A percentile compares a stretch with the other conserved stretches of the same genome.
phyloP scores from a whole-genome alignment of 2,888 invertebrate genomes.

The Cryptocephalus primarius region DNA sequence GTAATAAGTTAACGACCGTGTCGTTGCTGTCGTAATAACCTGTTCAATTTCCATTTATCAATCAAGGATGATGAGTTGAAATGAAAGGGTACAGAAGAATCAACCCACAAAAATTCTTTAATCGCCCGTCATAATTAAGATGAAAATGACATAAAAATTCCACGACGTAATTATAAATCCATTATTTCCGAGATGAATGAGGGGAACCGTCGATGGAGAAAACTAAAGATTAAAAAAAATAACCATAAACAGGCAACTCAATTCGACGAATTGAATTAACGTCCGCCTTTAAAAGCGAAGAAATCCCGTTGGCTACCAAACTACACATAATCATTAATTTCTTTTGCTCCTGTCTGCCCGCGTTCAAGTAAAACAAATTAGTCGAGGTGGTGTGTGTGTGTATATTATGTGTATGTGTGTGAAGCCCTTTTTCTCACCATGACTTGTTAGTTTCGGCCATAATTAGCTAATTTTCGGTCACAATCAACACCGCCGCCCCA shows the following conservation, averaged over 20 bases:
- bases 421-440: conserved; percentile 13
- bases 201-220: background rate
- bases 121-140: no score
- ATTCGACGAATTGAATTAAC: background rate
- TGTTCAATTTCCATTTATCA: no score
- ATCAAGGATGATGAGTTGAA: no score
- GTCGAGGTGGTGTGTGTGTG: conserved; percentile 13
- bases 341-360: conserved; percentile 2
- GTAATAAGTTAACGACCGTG: no score
- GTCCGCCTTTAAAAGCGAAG: background rate
- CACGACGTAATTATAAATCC: background rate
- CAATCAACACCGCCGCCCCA: conserved; percentile 12
- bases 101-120: no score
- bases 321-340: conserved; percentile 14
- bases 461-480: conserved; percentile 19
- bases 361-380: conserved; percentile 13
- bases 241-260: background rate
- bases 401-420: no score
- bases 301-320: conserved; percentile 7
- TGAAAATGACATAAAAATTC: no score
- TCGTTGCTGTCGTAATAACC: no score
- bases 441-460: conserved; percentile 15
- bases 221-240: background rate
- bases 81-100: no score
- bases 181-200: background rate